These are phyloP conservation scores for Coleophora flavipennella DNA, from an alignment of 2,888 invertebrate genomes.

Conservation along the genomic window DNA sequence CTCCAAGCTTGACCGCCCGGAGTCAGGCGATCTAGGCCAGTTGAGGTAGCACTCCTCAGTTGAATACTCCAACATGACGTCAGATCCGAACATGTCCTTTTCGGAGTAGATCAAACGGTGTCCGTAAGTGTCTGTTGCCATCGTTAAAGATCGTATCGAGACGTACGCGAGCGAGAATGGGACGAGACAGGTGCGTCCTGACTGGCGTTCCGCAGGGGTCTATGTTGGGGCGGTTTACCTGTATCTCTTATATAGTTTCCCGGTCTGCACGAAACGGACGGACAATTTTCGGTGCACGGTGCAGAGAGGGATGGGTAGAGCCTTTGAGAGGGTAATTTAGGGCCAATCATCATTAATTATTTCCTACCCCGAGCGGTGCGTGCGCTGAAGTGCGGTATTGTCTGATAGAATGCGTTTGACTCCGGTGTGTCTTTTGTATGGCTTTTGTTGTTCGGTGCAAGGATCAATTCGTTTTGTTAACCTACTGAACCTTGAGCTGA, in stretches of 20 bases:
- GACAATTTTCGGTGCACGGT: slow-evolving; percentile 22
- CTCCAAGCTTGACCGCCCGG: slow-evolving; percentile 64
- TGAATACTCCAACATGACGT: slow-evolving; percentile 59
- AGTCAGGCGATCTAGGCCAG: slow-evolving; percentile 67
- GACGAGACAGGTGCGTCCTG: slow-evolving; percentile 39
- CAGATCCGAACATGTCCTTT: slow-evolving; percentile 58
- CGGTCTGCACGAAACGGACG: slow-evolving; percentile 43
- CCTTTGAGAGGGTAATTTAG: slow-evolving; percentile 63
- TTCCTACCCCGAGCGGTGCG: slow-evolving; percentile 52
- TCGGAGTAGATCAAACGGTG: slow-evolving; percentile 58
- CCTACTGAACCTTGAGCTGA: background rate
- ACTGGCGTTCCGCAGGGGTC: slow-evolving; percentile 52
- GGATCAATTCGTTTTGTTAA: background rate
- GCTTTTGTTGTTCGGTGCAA: slow-evolving; percentile 1
- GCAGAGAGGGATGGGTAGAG: slow-evolving; percentile 35
- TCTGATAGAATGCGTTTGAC: slow-evolving; percentile 32
- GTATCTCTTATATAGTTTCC: slow-evolving; percentile 61
- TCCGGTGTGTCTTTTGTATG: slow-evolving; percentile 11
- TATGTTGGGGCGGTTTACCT: slow-evolving; percentile 49
- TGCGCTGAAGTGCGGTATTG: slow-evolving; percentile 45
- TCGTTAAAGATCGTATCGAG: slow-evolving; percentile 20
- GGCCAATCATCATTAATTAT: slow-evolving; percentile 73
- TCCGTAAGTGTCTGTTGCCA: slow-evolving; percentile 68
- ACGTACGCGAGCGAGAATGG: slow-evolving; percentile 10
- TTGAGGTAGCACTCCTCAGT: slow-evolving; percentile 57